Evolutionary conservation across 2,888 invertebrate species (phyloP), one percentile per base, ranked within the genome.

Genomic region (Portevinia maculata): DNA sequence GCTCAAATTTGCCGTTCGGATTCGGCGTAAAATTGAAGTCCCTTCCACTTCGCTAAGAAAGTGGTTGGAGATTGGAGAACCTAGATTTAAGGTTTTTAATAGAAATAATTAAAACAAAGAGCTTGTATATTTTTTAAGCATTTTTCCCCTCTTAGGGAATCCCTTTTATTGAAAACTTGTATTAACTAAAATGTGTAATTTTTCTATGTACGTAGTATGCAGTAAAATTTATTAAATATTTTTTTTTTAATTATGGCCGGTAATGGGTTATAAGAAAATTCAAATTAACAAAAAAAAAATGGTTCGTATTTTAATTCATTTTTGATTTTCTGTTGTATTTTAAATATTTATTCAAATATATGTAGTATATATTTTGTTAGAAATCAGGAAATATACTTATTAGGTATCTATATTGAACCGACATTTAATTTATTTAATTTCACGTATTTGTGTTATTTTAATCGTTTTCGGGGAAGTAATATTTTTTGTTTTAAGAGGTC

Each of bases 401-500:
- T 39, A 39, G n/a, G 5, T 13, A 7, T 8, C 37, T 28, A 46
- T 46, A 30, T 65, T n/a, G 13, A 24, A 53, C 41, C 55, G 32
- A 53, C 30, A 53, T 15, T 28, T n/a, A n/a, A n/a, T 13, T 44
- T n/a, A 5, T 46, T 59, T 24, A 32, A n/a, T n/a, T n/a, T n/a
- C 34, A 7, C 28, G 39, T 11, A 30, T 19, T 44, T 17, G 9
- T 21, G 1, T 39, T 8, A 9, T 19, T 11, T 44, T 19, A 13
- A 17, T n/a, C 39, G 19, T 65, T 65, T 44, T 67, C 9, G 44
- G 44, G 44, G 67, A 60, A 75, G 69, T 48, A 53, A 52, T 55
- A 55, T 17, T 48, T 44, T 34, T 46, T 64, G 8, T 28, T 76
- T 39, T 53, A 37, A 71, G 57, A 64, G 53, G 64, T 79, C 21